A percentile compares a stretch with the other conserved stretches of the same genome.
Evolutionary conservation across 2,797 vertebrate genomes (phyloP).

Genomic region (Artibeus lituratus): DNA sequence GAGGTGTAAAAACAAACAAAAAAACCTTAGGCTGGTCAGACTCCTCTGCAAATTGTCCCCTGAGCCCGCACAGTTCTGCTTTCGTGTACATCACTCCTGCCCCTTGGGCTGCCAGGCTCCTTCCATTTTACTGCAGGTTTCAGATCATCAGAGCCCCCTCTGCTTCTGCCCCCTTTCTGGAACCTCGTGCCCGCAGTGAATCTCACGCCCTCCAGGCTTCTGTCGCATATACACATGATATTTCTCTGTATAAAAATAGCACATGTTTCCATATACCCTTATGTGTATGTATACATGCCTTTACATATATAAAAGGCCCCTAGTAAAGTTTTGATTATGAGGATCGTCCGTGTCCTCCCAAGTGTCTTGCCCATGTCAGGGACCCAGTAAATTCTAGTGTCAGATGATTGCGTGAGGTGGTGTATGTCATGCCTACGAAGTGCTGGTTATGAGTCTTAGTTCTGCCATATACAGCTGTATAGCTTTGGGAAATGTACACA

Average conservation of each 20-base stretch:
- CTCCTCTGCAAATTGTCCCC: neutral
- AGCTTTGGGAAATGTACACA: neutral
- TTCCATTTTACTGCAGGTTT: neutral
- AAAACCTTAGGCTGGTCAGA: neutral
- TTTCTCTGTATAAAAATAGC: neutral
- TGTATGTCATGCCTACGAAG: neutral
- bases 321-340: neutral
- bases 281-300: neutral
- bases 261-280: neutral
- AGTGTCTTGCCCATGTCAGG: neutral
- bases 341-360: neutral
- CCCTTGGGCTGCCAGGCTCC: neutral
- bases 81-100: neutral
- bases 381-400: neutral
- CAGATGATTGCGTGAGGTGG: neutral
- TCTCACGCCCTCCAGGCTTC: neutral
- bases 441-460: neutral
- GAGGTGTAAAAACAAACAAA: neutral
- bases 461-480: neutral
- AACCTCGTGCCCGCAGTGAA: neutral
- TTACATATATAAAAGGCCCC: neutral
- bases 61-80: neutral
- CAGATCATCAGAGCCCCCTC: neutral
- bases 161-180: neutral
- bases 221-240: neutral